phyloP scores from a whole-genome alignment of 2,888 invertebrate species.

The Eudemis profundana region DNA sequence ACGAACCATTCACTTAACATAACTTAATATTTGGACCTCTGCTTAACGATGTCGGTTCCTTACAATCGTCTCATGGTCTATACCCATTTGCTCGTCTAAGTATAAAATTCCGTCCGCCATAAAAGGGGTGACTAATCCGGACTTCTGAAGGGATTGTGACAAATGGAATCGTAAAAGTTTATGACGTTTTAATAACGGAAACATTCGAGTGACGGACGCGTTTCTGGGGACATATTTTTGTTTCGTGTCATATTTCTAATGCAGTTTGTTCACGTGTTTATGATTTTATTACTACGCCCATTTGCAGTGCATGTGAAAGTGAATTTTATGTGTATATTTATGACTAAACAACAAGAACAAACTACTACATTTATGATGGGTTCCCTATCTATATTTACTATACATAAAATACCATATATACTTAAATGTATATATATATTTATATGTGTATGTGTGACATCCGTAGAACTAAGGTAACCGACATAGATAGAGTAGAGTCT shows the following conservation, averaged over 20 bases:
- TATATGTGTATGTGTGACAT: too few relatives aligned
- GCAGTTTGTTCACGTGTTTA: constrained; percentile 20
- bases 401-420: too few relatives aligned
- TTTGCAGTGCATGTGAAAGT: background rate
- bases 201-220: constrained; percentile 43
- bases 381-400: too few relatives aligned
- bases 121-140: constrained; percentile 66
- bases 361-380: too few relatives aligned
- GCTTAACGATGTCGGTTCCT: background rate
- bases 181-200: constrained; percentile 63
- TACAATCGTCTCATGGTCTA: constrained; percentile 19
- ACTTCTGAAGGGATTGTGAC: constrained; percentile 61
- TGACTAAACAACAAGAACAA: too few relatives aligned
- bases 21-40: too few relatives aligned
- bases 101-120: constrained; percentile 51
- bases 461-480: too few relatives aligned
- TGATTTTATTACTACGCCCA: constrained; percentile 1
- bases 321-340: background rate
- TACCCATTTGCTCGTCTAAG: constrained; percentile 57
- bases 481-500: too few relatives aligned
- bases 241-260: constrained; percentile 48
- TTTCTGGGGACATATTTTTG: constrained; percentile 52
- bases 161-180: constrained; percentile 61
- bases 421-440: too few relatives aligned
- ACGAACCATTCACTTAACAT: too few relatives aligned